phyloP scores from a whole-genome alignment of 2,888 invertebrate genomes.

The Gibbula magus region DNA sequence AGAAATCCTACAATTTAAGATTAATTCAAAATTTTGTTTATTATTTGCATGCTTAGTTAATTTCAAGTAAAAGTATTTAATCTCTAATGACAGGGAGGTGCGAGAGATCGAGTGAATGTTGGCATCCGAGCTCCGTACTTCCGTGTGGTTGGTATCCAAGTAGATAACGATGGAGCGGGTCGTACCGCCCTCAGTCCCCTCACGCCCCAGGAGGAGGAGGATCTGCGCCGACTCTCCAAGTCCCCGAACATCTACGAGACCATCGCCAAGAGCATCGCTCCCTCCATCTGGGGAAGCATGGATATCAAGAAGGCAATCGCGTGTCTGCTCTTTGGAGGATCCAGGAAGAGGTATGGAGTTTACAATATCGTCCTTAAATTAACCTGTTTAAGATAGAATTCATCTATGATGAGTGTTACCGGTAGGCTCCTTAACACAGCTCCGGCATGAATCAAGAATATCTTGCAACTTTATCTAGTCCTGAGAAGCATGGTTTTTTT shows the following conservation, averaged over 20 bases:
- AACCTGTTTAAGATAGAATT: too few species aligned
- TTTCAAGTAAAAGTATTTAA: too few species aligned
- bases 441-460: too few species aligned
- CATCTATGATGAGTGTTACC: slow-evolving; percentile 4
- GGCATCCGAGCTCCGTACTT: slow-evolving; percentile 96
- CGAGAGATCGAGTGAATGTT: slow-evolving; percentile 80
- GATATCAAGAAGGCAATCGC: slow-evolving; percentile 99
- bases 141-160: slow-evolving; percentile 92
- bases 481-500: too few species aligned
- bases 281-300: slow-evolving; percentile 93
- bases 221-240: slow-evolving; percentile 88
- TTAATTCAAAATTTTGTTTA: too few species aligned
- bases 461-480: too few species aligned
- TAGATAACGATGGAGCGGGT: slow-evolving; percentile 81
- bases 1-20: too few species aligned
- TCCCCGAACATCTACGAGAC: slow-evolving; percentile 91
- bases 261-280: slow-evolving; percentile 92
- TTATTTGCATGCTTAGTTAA: too few species aligned
- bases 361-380: neutral
- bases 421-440: too few species aligned
- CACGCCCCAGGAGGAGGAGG: slow-evolving; percentile 82
- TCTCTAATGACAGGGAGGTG: slow-evolving; percentile 78
- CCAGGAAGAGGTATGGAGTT: slow-evolving; percentile 76
- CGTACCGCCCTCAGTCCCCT: slow-evolving; percentile 66
- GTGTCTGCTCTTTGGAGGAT: slow-evolving; percentile 94